Evolutionary conservation across 2,113 vertebrate species (phyloP).

Genomic region (Ia io): DNA sequence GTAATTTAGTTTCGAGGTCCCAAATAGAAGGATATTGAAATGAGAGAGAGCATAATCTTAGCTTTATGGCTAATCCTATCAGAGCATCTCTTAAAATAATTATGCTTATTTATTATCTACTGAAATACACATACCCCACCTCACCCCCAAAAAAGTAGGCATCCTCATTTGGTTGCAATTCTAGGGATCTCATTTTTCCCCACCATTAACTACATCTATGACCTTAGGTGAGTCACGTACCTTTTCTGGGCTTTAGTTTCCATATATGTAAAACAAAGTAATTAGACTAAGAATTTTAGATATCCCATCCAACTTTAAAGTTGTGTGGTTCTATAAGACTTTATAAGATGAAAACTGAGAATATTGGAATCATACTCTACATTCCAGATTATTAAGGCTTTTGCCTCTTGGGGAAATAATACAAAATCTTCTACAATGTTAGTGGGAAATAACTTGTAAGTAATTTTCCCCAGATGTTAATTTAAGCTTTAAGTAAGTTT

Average conservation of each 20-base stretch:
- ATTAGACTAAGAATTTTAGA: not conserved
- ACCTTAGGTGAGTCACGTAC: not conserved
- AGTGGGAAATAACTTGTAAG: not conserved
- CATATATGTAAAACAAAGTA: not conserved
- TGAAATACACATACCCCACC: not conserved
- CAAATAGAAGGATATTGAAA: not conserved
- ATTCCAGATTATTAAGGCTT: not conserved
- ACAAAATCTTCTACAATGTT: not conserved
- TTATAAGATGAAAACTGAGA: not conserved
- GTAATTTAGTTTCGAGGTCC: not conserved
- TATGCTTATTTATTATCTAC: not conserved
- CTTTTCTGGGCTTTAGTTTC: not conserved
- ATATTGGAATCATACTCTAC: not conserved
- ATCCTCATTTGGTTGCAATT: not conserved
- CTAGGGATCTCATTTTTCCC: not conserved
- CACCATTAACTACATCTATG: not conserved
- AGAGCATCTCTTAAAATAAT: not conserved
- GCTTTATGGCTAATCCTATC: not conserved
- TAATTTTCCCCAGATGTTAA: conserved; percentile 11
- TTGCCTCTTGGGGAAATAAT: not conserved
- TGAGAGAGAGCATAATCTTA: not conserved
- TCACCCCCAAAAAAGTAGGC: not conserved
- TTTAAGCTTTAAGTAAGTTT: conserved; percentile 38
- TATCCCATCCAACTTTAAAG: not conserved
- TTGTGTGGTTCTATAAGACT: not conserved